Percentiles rank a stretch among this genome's conserved stretches.
Conservation (phyloP, 2,113 vertebrate genomes). For the Eurystomus gularis region DNA sequence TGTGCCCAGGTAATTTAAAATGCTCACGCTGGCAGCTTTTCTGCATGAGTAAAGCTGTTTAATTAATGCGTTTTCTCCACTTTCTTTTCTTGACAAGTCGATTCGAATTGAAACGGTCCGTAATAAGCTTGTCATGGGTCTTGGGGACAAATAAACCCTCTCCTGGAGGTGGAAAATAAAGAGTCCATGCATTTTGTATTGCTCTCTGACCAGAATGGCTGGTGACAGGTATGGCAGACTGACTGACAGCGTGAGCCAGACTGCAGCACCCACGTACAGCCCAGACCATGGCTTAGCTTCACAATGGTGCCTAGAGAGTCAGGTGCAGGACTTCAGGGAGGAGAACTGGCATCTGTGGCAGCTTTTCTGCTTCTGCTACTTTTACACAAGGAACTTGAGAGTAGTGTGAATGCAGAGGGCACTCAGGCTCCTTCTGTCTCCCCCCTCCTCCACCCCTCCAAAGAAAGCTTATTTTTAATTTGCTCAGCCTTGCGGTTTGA, state of each 20-base stretch:
- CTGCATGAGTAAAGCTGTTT: conserved; percentile 87
- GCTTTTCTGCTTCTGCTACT: background rate
- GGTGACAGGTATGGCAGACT: background rate
- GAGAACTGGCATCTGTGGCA: fast-evolving
- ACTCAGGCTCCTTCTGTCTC: background rate
- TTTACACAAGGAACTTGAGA: background rate
- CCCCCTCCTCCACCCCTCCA: background rate
- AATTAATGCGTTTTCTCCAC: conserved; percentile 84
- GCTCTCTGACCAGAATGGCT: background rate
- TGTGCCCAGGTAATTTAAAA: conserved; percentile 92
- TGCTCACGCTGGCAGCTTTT: conserved; percentile 90
- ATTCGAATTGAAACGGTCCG: conserved; percentile 71
- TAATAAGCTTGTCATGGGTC: conserved; percentile 71
- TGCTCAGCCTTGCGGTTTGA: background rate
- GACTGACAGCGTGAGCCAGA: background rate
- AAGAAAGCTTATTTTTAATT: conserved; percentile 24
- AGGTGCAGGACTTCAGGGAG: background rate
- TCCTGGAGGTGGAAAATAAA: conserved; percentile 57
- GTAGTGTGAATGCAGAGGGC: background rate
- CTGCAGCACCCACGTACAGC: background rate
- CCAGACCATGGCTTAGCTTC: fast-evolving
- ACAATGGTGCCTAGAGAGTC: background rate
- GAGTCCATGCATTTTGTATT: conserved; percentile 26
- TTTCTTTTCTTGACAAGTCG: conserved; percentile 80
- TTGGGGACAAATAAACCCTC: conserved; percentile 63